Conservation (phyloP, 2,797 vertebrate species). For the Limnodromus scolopaceus region DNA sequence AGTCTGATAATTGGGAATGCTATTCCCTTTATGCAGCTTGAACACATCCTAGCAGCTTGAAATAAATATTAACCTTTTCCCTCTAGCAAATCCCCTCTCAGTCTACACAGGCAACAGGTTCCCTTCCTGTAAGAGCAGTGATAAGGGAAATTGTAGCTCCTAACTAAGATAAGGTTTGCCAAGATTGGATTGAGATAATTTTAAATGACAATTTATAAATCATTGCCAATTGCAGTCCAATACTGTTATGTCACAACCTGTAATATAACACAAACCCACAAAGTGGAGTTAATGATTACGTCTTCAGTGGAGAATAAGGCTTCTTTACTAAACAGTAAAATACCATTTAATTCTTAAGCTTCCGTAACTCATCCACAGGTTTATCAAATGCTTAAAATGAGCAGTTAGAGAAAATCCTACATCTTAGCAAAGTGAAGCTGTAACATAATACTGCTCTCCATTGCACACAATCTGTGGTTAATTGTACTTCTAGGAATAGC, state of each 20-base stretch:
- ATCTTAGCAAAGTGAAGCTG: not conserved
- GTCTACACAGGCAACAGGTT: not conserved
- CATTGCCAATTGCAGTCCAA: not conserved
- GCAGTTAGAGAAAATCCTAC: not conserved
- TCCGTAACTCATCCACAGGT: slow-evolving; percentile 21
- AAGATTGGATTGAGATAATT: not conserved
- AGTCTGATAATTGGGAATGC: not conserved
- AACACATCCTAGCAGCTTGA: not conserved
- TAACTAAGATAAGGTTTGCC: not conserved
- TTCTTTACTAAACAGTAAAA: slow-evolving; percentile 45
- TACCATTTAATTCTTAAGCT: slow-evolving; percentile 56
- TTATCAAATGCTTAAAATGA: slow-evolving; percentile 48
- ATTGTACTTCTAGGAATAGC: slow-evolving; percentile 7
- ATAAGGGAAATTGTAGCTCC: not conserved
- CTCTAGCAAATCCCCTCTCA: not conserved
- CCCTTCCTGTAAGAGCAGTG: not conserved
- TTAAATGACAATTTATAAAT: slow-evolving; percentile 5
- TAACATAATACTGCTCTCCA: not conserved
- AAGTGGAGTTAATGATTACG: slow-evolving; percentile 23
- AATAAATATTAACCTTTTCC: not conserved
- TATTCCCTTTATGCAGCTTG: not conserved
- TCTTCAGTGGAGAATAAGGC: not conserved
- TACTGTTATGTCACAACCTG: not conserved
- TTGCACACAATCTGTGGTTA: not conserved
- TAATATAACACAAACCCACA: not conserved